A percentile compares a stretch with the other conserved stretches of the same genome.
Evolutionary conservation across 2,888 invertebrate genomes (phyloP).

Genomic region (Falcaria lacertinaria): DNA sequence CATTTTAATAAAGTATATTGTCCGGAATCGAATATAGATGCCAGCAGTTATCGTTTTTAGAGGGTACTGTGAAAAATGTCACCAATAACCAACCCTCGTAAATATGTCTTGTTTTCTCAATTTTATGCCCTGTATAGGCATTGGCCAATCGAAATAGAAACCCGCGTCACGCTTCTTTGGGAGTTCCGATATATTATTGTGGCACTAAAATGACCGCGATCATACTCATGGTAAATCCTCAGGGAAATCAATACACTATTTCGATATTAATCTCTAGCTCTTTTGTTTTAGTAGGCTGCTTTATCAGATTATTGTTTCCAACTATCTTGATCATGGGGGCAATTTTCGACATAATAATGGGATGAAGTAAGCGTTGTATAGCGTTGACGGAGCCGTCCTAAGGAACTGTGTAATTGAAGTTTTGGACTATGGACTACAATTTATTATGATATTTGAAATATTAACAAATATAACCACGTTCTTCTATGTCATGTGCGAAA

Average conservation of each 20-base stretch:
- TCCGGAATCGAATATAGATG: conserved; percentile 31
- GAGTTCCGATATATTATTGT: conserved; percentile 39
- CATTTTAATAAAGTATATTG: conserved; percentile 28
- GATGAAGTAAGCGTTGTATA: too few relatives aligned
- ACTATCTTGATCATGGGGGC: too few relatives aligned
- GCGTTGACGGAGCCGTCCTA: too few relatives aligned
- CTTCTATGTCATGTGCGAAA: too few relatives aligned
- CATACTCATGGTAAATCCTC: conserved; percentile 43
- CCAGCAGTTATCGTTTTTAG: conserved; percentile 31
- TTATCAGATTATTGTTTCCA: not conserved
- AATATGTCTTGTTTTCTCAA: conserved; percentile 49
- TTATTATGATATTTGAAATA: too few relatives aligned
- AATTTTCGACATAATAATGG: too few relatives aligned
- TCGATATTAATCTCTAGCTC: conserved; percentile 40
- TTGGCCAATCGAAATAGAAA: conserved; percentile 38
- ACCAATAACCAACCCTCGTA: conserved; percentile 46
- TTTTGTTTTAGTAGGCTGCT: conserved; percentile 21
- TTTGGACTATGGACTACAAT: conserved; percentile 28
- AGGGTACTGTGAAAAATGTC: conserved; percentile 34
- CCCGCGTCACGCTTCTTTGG: conserved; percentile 44
- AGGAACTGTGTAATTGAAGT: too few relatives aligned
- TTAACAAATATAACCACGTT: too few relatives aligned
- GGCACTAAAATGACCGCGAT: conserved; percentile 53
- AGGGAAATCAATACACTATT: conserved; percentile 64
- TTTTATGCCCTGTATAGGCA: conserved; percentile 43